Evolutionary conservation across 2,888 invertebrate species (phyloP).

Genomic region (Enchytraeus crypticus): DNA sequence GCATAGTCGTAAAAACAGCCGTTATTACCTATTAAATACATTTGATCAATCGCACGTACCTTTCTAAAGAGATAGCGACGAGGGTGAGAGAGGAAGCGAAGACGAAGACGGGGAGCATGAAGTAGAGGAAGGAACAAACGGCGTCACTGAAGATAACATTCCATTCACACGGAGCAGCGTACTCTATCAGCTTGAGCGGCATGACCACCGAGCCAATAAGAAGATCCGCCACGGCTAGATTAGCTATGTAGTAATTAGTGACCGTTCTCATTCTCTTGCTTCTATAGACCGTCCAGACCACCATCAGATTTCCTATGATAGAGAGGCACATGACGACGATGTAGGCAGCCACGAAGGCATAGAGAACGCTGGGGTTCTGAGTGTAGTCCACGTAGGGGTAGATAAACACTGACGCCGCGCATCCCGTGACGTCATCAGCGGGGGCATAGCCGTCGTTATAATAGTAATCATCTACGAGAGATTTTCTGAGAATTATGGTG

Average conservation of each 20-base stretch:
- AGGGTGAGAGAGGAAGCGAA: slow-evolving; percentile 50
- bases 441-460: too few species aligned
- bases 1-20: too few species aligned
- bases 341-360: slow-evolving; percentile 40
- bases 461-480: too few species aligned
- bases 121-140: slow-evolving; percentile 46
- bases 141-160: slow-evolving; percentile 43
- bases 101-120: slow-evolving; percentile 49
- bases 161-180: slow-evolving; percentile 47
- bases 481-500: too few species aligned
- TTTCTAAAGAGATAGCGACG: slow-evolving; percentile 50
- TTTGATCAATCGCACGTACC: too few species aligned
- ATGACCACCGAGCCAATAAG: slow-evolving; percentile 49
- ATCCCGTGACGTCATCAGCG: too few species aligned
- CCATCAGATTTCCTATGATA: slow-evolving; percentile 47
- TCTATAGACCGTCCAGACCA: slow-evolving; percentile 47
- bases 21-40: too few species aligned
- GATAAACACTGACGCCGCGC: too few species aligned
- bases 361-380: slow-evolving; percentile 39
- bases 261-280: slow-evolving; percentile 51
- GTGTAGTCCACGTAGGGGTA: slow-evolving; percentile 36
- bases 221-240: slow-evolving; percentile 49
- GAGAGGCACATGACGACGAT: slow-evolving; percentile 44
- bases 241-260: slow-evolving; percentile 51
- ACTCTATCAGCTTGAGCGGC: slow-evolving; percentile 50